phyloP scores from a whole-genome alignment of 2,888 invertebrate species.

The Platycheirus albimanus region DNA sequence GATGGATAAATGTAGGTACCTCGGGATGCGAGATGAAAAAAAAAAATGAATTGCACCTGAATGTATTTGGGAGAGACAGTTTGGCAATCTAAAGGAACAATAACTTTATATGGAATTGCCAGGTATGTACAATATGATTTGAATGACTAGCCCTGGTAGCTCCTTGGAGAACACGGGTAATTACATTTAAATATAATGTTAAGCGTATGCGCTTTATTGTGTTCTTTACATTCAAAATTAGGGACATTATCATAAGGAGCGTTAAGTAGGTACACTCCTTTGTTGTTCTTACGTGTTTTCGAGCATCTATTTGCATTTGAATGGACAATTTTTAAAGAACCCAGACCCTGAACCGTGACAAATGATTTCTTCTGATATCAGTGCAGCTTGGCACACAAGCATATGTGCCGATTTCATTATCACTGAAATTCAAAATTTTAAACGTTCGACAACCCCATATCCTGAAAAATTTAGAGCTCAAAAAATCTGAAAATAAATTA shows the following conservation, averaged over 20 bases:
- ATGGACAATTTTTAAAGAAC: too few species aligned
- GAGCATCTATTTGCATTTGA: too few species aligned
- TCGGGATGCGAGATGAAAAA: slow-evolving; percentile 38
- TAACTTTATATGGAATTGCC: neutral
- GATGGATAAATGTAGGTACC: slow-evolving; percentile 10
- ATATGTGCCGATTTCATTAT: too few species aligned
- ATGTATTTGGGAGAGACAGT: slow-evolving; percentile 19
- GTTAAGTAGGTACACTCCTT: neutral
- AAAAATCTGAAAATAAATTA: too few species aligned
- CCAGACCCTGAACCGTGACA: too few species aligned
- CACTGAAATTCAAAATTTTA: too few species aligned
- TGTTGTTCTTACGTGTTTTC: too few species aligned
- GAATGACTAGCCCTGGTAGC: neutral
- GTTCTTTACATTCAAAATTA: slow-evolving; percentile 1
- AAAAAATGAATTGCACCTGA: slow-evolving; percentile 56
- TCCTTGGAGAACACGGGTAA: slow-evolving; percentile 28
- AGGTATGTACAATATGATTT: slow-evolving; percentile 5
- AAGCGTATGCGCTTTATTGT: neutral
- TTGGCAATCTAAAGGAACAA: slow-evolving; percentile 19
- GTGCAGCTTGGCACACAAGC: too few species aligned
- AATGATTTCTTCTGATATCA: too few species aligned
- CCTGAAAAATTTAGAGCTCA: too few species aligned
- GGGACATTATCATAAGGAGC: slow-evolving; percentile 22
- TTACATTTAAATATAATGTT: slow-evolving; percentile 25
- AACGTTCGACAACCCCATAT: too few species aligned